Conservation (phyloP, 2,797 vertebrate genomes). For the Myiotriccus ornatus region DNA sequence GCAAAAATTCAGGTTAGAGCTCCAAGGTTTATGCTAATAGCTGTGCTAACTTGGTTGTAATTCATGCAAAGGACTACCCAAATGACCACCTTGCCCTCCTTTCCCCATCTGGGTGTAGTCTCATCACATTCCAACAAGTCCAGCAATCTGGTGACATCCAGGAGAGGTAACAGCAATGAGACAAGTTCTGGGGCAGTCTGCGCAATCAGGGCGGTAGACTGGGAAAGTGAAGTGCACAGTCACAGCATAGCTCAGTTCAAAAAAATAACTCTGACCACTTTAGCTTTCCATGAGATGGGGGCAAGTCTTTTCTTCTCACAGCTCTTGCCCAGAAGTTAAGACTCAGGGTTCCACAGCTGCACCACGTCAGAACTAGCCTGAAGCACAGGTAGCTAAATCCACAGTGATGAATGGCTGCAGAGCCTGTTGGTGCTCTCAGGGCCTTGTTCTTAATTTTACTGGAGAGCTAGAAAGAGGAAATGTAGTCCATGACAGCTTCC, state of each 20-base stretch:
- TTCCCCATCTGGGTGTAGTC: accelerated
- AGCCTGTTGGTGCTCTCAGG: background rate
- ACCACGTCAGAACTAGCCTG: background rate
- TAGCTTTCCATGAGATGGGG: background rate
- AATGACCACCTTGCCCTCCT: background rate
- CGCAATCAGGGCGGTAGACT: accelerated
- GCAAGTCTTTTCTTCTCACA: background rate
- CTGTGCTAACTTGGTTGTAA: background rate
- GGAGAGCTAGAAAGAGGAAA: background rate
- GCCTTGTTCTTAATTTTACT: background rate
- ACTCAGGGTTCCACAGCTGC: background rate
- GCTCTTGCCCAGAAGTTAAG: background rate
- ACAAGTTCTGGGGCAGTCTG: background rate
- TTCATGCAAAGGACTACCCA: background rate
- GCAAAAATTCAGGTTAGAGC: background rate
- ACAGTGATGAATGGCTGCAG: background rate
- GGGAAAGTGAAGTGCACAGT: background rate
- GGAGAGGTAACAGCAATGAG: background rate
- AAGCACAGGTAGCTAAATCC: background rate
- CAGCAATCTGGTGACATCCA: background rate
- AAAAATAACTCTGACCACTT: background rate
- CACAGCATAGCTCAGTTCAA: background rate
- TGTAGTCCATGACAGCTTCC: background rate
- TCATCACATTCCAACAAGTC: accelerated
- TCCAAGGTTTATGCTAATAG: background rate